These are phyloP conservation scores for Sebastes iracundus DNA, from an alignment of 2,797 vertebrate species.

Conservation along the genomic window DNA sequence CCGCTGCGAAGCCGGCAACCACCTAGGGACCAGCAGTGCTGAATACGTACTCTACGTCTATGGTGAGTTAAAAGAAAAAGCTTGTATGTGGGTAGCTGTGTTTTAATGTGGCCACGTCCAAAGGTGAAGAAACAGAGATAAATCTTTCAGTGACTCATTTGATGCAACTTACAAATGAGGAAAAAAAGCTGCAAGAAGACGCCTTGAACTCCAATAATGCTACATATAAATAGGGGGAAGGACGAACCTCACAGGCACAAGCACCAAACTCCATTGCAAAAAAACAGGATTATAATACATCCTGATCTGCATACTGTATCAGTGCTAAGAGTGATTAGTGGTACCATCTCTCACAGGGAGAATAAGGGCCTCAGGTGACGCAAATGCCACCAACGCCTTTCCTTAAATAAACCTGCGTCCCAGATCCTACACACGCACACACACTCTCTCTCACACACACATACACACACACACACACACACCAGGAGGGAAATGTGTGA, in stretches of 20 bases:
- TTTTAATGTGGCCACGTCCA: background rate
- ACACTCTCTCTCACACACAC: background rate
- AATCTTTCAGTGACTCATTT: background rate
- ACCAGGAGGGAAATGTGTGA: constrained; percentile 54
- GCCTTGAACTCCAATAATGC: background rate
- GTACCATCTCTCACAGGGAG: constrained; percentile 52
- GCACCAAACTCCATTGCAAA: constrained; percentile 23
- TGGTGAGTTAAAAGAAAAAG: constrained; percentile 86
- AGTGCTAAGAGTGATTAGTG: constrained; percentile 65
- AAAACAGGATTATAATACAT: constrained; percentile 30
- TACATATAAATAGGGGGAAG: constrained; percentile 3
- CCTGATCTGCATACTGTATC: constrained; percentile 58
- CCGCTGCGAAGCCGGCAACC: constrained; percentile 96
- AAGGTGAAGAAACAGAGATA: background rate
- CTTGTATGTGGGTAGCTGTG: background rate
- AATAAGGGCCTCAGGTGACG: constrained; percentile 74
- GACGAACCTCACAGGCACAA: background rate
- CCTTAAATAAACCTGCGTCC: constrained; percentile 79
- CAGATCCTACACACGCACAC: constrained; percentile 51
- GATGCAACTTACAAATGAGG: background rate
- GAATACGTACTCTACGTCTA: constrained; percentile 96
- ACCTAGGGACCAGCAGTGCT: constrained; percentile 94
- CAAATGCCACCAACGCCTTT: constrained; percentile 77
- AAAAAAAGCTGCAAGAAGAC: background rate
- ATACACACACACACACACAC: constrained; percentile 24